Base-by-base conservation (phyloP, 1,140 invertebrate genomes). In the Protaetia brevitarsis region DNA sequence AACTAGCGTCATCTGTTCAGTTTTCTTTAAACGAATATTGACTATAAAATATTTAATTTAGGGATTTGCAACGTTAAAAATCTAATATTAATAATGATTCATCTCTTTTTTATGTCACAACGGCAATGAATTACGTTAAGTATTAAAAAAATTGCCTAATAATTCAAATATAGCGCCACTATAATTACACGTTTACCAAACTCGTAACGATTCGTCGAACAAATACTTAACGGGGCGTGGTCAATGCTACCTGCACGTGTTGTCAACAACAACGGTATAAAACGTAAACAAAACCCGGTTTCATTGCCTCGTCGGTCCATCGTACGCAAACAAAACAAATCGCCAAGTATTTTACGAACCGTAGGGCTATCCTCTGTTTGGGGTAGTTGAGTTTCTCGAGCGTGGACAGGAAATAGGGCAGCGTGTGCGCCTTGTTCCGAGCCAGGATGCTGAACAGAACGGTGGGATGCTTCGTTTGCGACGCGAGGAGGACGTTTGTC, bases 381-480 rank as follows among this genome's bases (percentile, higher is more conserved):
- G 96, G 95, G 84, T 98, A 99, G 71, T 95, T 85, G 34, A 95
- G 78, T 34, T 85, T 82, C 73, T 94, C 86, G 21, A 99, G 77
- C 66, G 88, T 85, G 6, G 88, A 91, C 16, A 99, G 81, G 78
- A 96, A 95, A 79, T 94, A 95, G 0, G 96, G 96, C 68, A 99
- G 82, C 0, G 89, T 88, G 75, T 96, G 92, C 0, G 87, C 93
- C 82, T 98, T 97, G 76, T 98, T 98, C 69, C 94, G 82, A 19
- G 92, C 88, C 62, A 97, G 81, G 69, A 96, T 81, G 0, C 88
- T 86, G 68, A 98, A 86, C 3, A 93, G 80, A 16, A 98, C 81
- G 0, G 89, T 94, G 0, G 94, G 92, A 72, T 19, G 13, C 29
- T 66, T 66, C 31, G 57, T 16, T 21, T 27, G 13, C 10, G 60